These are phyloP conservation scores for Corythoichthys haematopterus DNA, from an alignment of 2,113 vertebrate species.

Conservation along the genomic window DNA sequence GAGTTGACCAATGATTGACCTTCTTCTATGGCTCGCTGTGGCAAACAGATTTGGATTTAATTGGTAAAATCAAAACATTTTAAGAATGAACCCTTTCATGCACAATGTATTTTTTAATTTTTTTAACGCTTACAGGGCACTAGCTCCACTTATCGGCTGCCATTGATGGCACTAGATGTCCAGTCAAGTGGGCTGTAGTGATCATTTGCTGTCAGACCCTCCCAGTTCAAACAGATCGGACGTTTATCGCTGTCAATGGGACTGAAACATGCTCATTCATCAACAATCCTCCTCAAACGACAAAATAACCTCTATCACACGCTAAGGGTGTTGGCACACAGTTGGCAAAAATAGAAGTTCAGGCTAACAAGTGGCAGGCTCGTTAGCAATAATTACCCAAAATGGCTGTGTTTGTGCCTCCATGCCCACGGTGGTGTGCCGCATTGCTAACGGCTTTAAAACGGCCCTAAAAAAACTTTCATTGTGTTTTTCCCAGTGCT, in stretches of 20 bases:
- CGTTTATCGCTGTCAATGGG: no score
- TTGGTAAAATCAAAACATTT: no score
- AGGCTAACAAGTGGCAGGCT: conserved; percentile 56
- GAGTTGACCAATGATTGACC: conserved; percentile 97
- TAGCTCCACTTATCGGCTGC: no score
- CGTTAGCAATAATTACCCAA: conserved; percentile 72
- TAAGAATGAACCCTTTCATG: no score
- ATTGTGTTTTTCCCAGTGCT: conserved; percentile 56
- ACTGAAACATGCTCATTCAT: no score
- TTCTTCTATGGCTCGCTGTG: conserved; percentile 67
- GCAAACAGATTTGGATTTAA: not conserved
- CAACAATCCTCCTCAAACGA: conserved; percentile 29
- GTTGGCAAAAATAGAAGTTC: conserved; percentile 58
- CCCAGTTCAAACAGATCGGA: no score
- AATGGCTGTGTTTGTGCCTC: conserved; percentile 61
- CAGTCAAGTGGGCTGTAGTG: no score
- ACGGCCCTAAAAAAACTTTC: conserved; percentile 55
- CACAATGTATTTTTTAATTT: no score
- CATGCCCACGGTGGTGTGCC: conserved; percentile 60
- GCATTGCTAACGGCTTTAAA: conserved; percentile 64
- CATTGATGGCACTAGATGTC: no score
- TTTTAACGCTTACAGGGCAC: no score
- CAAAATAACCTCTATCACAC: conserved; percentile 67
- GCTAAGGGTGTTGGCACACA: conserved; percentile 61
- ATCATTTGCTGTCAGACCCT: no score